These are phyloP conservation scores for Octopus sinensis DNA, from an alignment of 1,140 invertebrate genomes.

Conservation along the genomic window DNA sequence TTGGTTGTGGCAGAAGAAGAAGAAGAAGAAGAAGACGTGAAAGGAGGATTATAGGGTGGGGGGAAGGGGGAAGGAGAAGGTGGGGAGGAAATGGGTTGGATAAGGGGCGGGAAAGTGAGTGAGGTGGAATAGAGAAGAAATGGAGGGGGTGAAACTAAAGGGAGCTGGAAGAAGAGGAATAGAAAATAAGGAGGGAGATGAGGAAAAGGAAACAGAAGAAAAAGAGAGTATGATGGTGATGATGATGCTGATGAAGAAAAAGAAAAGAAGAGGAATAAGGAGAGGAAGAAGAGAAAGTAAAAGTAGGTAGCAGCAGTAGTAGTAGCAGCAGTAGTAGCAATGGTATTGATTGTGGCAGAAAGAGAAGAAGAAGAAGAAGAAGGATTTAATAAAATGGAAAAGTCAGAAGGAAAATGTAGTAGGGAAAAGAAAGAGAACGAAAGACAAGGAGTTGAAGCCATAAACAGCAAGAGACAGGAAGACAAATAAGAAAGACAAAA, in stretches of 20 bases:
- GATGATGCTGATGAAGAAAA: too few species aligned
- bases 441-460: too few species aligned
- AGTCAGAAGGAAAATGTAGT: slow-evolving; percentile 15
- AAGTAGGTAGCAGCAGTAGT: slow-evolving; percentile 16
- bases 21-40: slow-evolving; percentile 19
- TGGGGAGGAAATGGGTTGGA: slow-evolving; percentile 4
- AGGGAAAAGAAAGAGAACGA: background rate
- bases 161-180: too few species aligned
- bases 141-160: too few species aligned
- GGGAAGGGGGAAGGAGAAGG: slow-evolving; percentile 7
- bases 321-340: slow-evolving; percentile 17
- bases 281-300: background rate
- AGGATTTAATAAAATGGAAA: slow-evolving; percentile 11
- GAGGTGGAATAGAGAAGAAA: slow-evolving; percentile 6
- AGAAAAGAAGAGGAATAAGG: too few species aligned
- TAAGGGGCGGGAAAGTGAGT: slow-evolving; percentile 12
- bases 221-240: too few species aligned
- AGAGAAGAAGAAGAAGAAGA: slow-evolving; percentile 14
- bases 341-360: slow-evolving; percentile 3
- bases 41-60: slow-evolving; percentile 21
- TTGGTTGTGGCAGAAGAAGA: slow-evolving; percentile 19
- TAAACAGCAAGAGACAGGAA: too few species aligned
- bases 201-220: too few species aligned
- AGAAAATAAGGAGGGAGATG: too few species aligned
- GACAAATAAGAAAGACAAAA: too few species aligned